Evolutionary conservation across 2,113 vertebrate species (phyloP).

Genomic region (Motacilla tschutschensis): DNA sequence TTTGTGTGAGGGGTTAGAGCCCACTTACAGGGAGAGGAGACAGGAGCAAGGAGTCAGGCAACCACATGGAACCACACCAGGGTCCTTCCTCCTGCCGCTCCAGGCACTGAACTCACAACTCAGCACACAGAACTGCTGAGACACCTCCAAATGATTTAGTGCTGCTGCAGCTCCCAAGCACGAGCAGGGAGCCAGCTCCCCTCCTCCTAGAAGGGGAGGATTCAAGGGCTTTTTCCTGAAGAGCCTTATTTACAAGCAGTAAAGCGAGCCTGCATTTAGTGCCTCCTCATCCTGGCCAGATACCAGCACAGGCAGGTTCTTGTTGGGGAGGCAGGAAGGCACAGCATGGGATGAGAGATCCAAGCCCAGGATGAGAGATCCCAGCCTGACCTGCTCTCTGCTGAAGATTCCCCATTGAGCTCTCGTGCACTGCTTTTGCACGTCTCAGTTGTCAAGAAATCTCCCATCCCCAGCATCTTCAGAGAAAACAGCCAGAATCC

Average conservation of each 20-base stretch:
- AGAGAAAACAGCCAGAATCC: conserved; percentile 35
- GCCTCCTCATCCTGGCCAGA: accelerated
- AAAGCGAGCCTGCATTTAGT: not conserved
- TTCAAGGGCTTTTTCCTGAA: conserved; percentile 8
- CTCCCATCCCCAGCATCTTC: not conserved
- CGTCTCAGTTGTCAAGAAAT: not conserved
- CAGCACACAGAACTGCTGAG: conserved; percentile 22
- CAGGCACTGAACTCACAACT: accelerated
- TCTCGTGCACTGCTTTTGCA: not conserved
- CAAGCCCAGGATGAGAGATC: not conserved
- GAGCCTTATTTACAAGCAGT: not conserved
- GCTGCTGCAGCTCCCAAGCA: conserved; percentile 1
- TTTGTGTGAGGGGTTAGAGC: not conserved
- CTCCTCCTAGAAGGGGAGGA: not conserved
- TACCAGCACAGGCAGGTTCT: not conserved
- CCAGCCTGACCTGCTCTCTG: not conserved
- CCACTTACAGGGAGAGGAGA: not conserved
- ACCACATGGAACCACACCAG: accelerated
- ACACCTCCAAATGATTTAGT: not conserved
- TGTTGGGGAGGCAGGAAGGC: not conserved
- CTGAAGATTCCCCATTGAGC: not conserved
- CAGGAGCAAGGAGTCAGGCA: not conserved
- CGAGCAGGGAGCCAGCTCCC: not conserved
- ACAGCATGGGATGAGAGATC: not conserved
- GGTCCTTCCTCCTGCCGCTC: accelerated